These are phyloP conservation scores for Procambarus clarkii DNA, from an alignment of 1,140 invertebrate genomes.

Conservation along the genomic window DNA sequence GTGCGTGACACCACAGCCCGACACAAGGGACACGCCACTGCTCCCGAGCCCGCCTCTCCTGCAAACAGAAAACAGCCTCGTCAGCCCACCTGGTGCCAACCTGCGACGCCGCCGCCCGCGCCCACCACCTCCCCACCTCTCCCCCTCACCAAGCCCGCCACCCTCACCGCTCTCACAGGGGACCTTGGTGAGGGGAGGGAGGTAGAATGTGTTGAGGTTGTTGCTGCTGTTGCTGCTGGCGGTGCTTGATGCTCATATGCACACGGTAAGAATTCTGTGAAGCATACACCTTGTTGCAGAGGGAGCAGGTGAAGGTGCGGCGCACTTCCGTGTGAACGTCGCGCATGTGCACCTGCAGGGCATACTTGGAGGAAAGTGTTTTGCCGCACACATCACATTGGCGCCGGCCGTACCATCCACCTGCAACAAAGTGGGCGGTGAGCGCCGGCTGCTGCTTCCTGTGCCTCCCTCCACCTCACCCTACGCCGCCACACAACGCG, in stretches of 20 bases:
- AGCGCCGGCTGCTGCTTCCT: slow-evolving; percentile 12
- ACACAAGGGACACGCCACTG: slow-evolving; percentile 63
- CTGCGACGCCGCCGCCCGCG: slow-evolving; percentile 36
- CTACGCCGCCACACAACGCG: slow-evolving; percentile 15
- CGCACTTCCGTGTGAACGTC: slow-evolving; percentile 85
- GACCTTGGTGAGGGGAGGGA: not conserved
- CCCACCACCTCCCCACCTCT: slow-evolving; percentile 17
- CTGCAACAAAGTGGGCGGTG: slow-evolving; percentile 61
- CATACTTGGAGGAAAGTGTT: slow-evolving; percentile 87
- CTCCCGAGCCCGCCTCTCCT: slow-evolving; percentile 55
- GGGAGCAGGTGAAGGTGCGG: slow-evolving; percentile 60
- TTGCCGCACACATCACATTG: slow-evolving; percentile 92
- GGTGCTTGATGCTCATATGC: slow-evolving; percentile 70
- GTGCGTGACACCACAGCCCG: slow-evolving; percentile 55
- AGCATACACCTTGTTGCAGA: slow-evolving; percentile 70
- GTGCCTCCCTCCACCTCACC: not conserved
- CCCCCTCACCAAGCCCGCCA: slow-evolving; percentile 8
- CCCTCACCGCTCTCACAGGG: slow-evolving; percentile 24
- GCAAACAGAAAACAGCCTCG: slow-evolving; percentile 67
- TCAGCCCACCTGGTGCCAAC: slow-evolving; percentile 68
- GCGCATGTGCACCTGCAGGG: slow-evolving; percentile 90
- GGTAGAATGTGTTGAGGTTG: not conserved
- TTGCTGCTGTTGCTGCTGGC: slow-evolving; percentile 49
- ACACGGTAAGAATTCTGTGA: slow-evolving; percentile 69
- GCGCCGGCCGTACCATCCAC: slow-evolving; percentile 82